phyloP scores from a whole-genome alignment of 2,888 invertebrate species.

The Ennomos erosarius region DNA sequence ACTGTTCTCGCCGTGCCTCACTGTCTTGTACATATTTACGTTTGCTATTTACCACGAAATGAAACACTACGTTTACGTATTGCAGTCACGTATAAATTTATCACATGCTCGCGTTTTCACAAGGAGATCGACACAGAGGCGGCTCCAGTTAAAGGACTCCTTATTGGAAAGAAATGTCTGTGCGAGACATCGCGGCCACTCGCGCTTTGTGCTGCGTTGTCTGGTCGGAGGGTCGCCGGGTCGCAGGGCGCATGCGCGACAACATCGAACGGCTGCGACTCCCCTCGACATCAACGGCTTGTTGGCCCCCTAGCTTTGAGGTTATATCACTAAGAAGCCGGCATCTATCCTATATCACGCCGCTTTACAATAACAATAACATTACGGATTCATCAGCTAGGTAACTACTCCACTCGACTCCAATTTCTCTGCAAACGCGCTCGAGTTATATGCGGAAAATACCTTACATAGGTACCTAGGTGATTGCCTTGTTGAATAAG shows the following conservation, averaged over 20 bases:
- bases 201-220: conserved; percentile 75
- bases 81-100: conserved; percentile 56
- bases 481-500: too few relatives aligned
- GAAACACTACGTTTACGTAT: conserved; percentile 72
- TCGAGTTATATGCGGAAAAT: conserved; percentile 26
- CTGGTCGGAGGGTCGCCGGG: conserved; percentile 44
- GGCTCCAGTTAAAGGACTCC: conserved; percentile 49
- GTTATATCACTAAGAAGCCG: conserved; percentile 79
- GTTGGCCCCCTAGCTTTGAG: conserved; percentile 70
- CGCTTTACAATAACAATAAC: conserved; percentile 72
- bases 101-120: conserved; percentile 70
- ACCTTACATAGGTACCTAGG: conserved; percentile 2
- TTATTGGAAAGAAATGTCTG: conserved; percentile 58
- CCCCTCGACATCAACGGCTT: conserved; percentile 54
- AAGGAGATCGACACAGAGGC: conserved; percentile 13
- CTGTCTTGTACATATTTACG: conserved; percentile 89
- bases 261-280: conserved; percentile 81
- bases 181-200: conserved; percentile 66
- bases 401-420: conserved; percentile 44
- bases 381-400: conserved; percentile 58
- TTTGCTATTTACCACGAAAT: conserved; percentile 63
- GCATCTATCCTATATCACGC: conserved; percentile 62
- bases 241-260: conserved; percentile 71
- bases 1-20: conserved; percentile 90
- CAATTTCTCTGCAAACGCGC: conserved; percentile 24